These are phyloP conservation scores for Danio choprae DNA, from an alignment of 2,797 vertebrate species.

Conservation along the genomic window DNA sequence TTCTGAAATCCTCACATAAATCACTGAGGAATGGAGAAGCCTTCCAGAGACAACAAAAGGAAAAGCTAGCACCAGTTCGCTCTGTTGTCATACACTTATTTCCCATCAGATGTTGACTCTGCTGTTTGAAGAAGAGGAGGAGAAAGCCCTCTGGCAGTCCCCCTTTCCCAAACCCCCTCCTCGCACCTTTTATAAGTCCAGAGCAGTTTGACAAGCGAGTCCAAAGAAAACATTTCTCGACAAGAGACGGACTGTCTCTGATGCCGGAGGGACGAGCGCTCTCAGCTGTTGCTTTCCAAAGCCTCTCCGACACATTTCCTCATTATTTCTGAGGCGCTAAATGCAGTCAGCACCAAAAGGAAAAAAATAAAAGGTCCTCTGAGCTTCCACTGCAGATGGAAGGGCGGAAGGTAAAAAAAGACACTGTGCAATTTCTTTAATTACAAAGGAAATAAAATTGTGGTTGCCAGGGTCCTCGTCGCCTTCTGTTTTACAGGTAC, in stretches of 20 bases:
- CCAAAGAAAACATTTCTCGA: constrained; percentile 61
- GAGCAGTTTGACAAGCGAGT: constrained; percentile 45
- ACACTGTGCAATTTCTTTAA: constrained; percentile 34
- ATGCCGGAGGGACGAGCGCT: constrained; percentile 43
- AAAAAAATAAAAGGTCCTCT: constrained; percentile 45
- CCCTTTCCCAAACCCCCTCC: constrained; percentile 21
- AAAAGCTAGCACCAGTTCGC: constrained; percentile 45
- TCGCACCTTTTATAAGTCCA: constrained; percentile 24
- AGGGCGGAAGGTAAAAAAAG: constrained; percentile 19
- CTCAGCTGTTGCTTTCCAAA: constrained; percentile 46
- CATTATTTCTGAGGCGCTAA: constrained; percentile 43
- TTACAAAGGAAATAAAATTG: constrained; percentile 36
- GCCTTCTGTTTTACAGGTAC: constrained; percentile 31
- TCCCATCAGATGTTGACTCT: constrained; percentile 61
- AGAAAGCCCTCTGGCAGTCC: constrained; percentile 45
- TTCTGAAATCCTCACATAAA: constrained; percentile 47
- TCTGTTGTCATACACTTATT: constrained; percentile 46
- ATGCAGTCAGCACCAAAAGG: constrained; percentile 30
- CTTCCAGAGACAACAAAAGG: constrained; percentile 60
- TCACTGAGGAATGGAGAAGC: constrained; percentile 52
- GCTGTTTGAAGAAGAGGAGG: constrained; percentile 50
- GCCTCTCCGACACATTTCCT: constrained; percentile 44
- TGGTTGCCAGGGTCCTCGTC: constrained; percentile 14
- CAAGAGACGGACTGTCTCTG: constrained; percentile 56
- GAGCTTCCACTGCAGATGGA: constrained; percentile 33